Base-by-base conservation (phyloP, 2,888 invertebrate genomes). In the Philereme vetulata region DNA sequence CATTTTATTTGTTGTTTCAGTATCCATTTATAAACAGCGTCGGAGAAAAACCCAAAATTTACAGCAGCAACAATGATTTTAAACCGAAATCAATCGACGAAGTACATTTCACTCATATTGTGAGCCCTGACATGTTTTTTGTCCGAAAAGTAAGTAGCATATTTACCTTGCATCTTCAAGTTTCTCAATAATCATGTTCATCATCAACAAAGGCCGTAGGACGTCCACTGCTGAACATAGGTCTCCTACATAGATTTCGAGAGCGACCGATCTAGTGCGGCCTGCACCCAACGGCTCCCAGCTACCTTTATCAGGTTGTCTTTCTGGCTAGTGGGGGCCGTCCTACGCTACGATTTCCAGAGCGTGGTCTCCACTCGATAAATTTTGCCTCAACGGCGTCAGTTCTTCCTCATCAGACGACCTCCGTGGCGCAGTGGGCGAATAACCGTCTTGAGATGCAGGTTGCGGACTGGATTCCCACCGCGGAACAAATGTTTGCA, bases 121-220 rank as follows among this genome's bases (percentile, higher is more conserved):
- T 93, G 33, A 94, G 93, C 76, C 96, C 96, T 0, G 90, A 93
- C 70, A 88, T 93, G 61, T 95, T 97, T 77, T 96, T 92, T 77
- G 93, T 95, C 0, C 93, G 95, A 69, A 93, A 94, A 86, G 95
- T 95, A 85, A 82, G 55, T 62, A 46, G 21, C 33, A 5, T n/a
- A n/a, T n/a, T n/a, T n/a, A n/a, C n/a, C 5, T 9, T 35, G 33
- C 32, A 6, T 42, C 34, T 38, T 42, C 50, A 36, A 21, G 11
- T 42, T 4, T 42, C 5, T 47, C 21, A 50, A 48, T 55, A 21
- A 21, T 32, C 5, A 42, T 47, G 80, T 83, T 55, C 67, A 86
- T 84, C 71, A 65, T 47, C 80, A 86, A 68, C 71, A 86, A 45
- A 79, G 84, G 70, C 21, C 21, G 21, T 21, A 21, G 21, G 21